Percentiles rank a stretch among this genome's conserved stretches.
phyloP scores from a whole-genome alignment of 2,797 vertebrate genomes.

The Pseudochaenichthys georgianus region DNA sequence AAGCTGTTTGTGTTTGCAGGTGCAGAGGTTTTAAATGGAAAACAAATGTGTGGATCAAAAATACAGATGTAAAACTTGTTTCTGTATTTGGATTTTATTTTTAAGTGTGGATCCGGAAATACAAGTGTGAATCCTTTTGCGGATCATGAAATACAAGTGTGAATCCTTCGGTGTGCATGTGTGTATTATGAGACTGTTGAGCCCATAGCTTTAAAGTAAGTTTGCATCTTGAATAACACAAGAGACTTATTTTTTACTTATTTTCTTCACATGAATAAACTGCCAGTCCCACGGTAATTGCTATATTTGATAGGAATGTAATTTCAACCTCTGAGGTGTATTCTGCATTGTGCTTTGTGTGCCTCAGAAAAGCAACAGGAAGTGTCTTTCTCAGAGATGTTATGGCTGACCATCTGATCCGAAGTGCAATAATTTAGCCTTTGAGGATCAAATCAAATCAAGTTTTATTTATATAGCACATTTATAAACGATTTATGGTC shows the following conservation, averaged over 20 bases:
- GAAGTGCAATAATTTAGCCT: constrained; percentile 32
- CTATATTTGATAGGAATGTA: constrained; percentile 58
- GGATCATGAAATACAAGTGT: too few relatives aligned
- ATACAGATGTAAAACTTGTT: too few relatives aligned
- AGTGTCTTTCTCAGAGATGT: constrained; percentile 24
- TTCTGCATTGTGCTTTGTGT: constrained; percentile 23
- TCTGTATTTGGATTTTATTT: too few relatives aligned
- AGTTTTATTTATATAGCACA: too few relatives aligned
- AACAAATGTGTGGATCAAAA: too few relatives aligned
- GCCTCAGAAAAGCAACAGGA: constrained; percentile 31
- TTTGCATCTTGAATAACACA: neutral
- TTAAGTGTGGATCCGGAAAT: too few relatives aligned
- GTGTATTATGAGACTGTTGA: too few relatives aligned
- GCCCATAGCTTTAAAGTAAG: neutral
- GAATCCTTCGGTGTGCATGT: too few relatives aligned
- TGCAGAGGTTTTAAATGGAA: too few relatives aligned
- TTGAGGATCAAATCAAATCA: neutral
- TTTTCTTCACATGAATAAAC: constrained; percentile 47
- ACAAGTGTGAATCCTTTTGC: too few relatives aligned
- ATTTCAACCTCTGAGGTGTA: constrained; percentile 51
- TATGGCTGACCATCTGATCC: constrained; percentile 15
- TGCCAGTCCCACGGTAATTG: constrained; percentile 38
- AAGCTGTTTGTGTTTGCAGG: too few relatives aligned
- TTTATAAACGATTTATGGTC: too few relatives aligned
- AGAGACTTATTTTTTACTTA: neutral